Evolutionary conservation across 2,113 vertebrate species (phyloP).

Genomic region (Platysteira castanea): DNA sequence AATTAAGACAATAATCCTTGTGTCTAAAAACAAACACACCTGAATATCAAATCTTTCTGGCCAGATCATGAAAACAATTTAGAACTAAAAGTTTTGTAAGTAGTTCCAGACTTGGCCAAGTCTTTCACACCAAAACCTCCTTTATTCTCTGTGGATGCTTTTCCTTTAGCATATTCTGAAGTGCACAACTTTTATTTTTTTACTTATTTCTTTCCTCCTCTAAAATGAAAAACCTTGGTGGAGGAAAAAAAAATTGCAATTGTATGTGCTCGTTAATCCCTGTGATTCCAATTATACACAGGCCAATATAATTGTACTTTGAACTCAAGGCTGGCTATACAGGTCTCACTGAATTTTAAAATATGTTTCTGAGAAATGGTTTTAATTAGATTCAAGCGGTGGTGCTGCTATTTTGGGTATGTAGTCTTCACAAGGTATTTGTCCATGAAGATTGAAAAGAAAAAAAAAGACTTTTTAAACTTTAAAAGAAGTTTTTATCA

Average conservation of each 20-base stretch:
- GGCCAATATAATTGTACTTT: slow-evolving; percentile 33
- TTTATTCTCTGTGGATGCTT: neutral
- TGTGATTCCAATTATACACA: slow-evolving; percentile 21
- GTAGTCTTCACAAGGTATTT: slow-evolving; percentile 20
- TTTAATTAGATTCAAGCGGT: slow-evolving; percentile 43
- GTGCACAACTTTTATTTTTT: neutral
- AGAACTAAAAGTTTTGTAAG: neutral
- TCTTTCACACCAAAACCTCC: neutral
- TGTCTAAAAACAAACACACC: neutral
- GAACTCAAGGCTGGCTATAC: slow-evolving; percentile 13
- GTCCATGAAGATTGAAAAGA: neutral
- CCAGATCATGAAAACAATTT: neutral
- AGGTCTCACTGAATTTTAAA: slow-evolving; percentile 40
- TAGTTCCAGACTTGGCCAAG: neutral
- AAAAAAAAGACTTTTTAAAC: neutral
- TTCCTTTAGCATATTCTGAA: neutral
- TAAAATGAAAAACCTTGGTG: neutral
- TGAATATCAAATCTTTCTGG: neutral
- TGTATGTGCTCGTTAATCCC: slow-evolving; percentile 7
- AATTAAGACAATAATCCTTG: neutral
- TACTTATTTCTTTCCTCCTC: neutral
- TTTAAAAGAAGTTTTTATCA: neutral
- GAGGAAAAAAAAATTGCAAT: neutral
- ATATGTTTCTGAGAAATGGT: slow-evolving; percentile 40
- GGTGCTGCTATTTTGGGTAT: neutral